Evolutionary conservation across 2,888 invertebrate species (phyloP).

Genomic region (Oscheius myriophilus): DNA sequence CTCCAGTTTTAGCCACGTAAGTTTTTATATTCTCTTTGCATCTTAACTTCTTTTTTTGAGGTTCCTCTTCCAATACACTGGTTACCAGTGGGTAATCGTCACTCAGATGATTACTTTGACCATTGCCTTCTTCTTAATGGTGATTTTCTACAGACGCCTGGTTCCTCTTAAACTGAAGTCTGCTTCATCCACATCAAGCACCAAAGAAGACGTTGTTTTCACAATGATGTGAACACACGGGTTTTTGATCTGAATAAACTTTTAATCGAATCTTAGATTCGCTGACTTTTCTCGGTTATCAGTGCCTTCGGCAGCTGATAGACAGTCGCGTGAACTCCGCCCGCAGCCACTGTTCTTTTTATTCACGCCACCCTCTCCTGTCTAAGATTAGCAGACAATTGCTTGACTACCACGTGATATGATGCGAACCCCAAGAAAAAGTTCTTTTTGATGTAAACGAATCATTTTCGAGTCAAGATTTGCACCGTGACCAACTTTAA

Average conservation of each 20-base stretch:
- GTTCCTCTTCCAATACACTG: constrained; percentile 49
- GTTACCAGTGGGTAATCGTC: constrained; percentile 44
- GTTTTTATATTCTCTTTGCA: neutral
- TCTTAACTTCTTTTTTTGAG: constrained; percentile 22
- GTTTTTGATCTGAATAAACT: constrained; percentile 30
- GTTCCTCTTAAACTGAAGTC: constrained; percentile 45
- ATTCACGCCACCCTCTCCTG: too few relatives aligned
- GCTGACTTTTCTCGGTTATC: constrained; percentile 43
- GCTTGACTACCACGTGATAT: too few relatives aligned
- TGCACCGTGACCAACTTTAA: too few relatives aligned
- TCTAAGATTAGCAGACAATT: too few relatives aligned
- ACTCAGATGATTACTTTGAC: constrained; percentile 36
- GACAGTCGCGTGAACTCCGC: constrained; percentile 40
- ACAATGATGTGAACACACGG: neutral
- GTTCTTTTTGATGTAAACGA: too few relatives aligned
- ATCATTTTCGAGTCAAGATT: too few relatives aligned
- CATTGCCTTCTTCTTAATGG: constrained; percentile 38
- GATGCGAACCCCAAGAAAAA: too few relatives aligned
- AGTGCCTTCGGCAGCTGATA: constrained; percentile 38
- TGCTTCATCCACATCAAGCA: too few relatives aligned
- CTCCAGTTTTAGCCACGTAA: constrained; percentile 50
- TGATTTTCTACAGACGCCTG: constrained; percentile 43
- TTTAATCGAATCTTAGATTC: too few relatives aligned
- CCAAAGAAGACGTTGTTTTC: too few relatives aligned
- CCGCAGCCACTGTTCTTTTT: constrained; percentile 41